Evolutionary conservation across 2,113 vertebrate species (phyloP).

Genomic region (Ictidomys tridecemlineatus): DNA sequence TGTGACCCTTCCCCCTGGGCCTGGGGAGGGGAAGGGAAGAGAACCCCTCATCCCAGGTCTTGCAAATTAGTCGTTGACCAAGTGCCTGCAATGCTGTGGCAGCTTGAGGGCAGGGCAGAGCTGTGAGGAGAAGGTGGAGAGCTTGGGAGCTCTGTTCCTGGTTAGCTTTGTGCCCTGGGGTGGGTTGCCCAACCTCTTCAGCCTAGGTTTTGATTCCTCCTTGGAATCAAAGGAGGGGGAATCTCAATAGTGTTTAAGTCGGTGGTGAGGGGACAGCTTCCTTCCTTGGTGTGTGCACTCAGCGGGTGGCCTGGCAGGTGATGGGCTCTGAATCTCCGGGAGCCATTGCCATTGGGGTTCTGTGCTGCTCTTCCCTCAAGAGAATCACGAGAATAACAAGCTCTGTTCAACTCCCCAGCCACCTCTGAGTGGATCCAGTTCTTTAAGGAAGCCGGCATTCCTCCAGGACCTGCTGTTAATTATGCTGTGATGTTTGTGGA

Average conservation of each 20-base stretch:
- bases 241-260: background rate
- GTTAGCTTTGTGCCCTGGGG: background rate
- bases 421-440: slow-evolving; percentile 98
- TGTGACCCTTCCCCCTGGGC: background rate
- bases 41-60: background rate
- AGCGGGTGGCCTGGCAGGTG: background rate
- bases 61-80: background rate
- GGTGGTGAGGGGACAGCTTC: background rate
- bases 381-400: background rate
- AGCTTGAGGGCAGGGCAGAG: background rate
- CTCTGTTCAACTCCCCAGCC: slow-evolving; percentile 83
- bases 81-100: rapidly evolving
- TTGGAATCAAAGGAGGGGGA: background rate
- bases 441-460: slow-evolving; percentile 97
- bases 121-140: background rate
- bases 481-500: slow-evolving; percentile 96
- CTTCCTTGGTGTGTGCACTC: rapidly evolving
- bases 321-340: background rate
- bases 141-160: background rate
- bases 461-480: slow-evolving; percentile 94
- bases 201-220: slow-evolving; percentile 11
- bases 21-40: background rate
- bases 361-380: background rate
- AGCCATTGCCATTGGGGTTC: background rate
- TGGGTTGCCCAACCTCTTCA: background rate